phyloP scores from a whole-genome alignment of 2,797 vertebrate genomes.

The Lepilemur ruficaudatus region DNA sequence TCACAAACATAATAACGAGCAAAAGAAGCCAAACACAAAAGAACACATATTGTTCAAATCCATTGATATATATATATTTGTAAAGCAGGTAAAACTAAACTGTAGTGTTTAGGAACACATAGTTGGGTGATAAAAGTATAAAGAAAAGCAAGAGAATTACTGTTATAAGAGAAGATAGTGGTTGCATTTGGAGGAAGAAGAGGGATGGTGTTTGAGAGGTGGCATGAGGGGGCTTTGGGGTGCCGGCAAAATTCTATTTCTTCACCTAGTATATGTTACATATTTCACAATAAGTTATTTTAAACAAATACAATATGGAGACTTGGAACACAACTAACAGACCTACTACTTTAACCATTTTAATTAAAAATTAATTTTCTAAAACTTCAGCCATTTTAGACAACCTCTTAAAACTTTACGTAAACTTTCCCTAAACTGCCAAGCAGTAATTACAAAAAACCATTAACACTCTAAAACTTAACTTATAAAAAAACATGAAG shows the following conservation, averaged over 20 bases:
- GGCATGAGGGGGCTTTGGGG: neutral
- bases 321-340: neutral
- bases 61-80: neutral
- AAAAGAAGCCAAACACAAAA: conserved; percentile 22
- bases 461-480: conserved; percentile 27
- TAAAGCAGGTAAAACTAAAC: neutral
- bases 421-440: conserved; percentile 19
- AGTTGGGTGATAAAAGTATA: neutral
- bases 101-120: neutral
- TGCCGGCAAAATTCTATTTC: neutral
- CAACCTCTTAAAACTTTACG: conserved; percentile 49
- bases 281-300: neutral
- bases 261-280: neutral
- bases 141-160: conserved; percentile 35
- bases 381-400: conserved; percentile 23
- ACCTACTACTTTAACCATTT: conserved; percentile 14
- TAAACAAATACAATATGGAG: neutral
- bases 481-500: neutral
- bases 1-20: conserved; percentile 31
- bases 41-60: neutral
- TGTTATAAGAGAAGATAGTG: neutral
- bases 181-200: neutral
- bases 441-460: conserved; percentile 37
- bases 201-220: neutral
- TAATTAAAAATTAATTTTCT: conserved; percentile 47